These are phyloP conservation scores for Spheniscus mendiculus DNA, from an alignment of 2,113 vertebrate species.

Conservation along the genomic window DNA sequence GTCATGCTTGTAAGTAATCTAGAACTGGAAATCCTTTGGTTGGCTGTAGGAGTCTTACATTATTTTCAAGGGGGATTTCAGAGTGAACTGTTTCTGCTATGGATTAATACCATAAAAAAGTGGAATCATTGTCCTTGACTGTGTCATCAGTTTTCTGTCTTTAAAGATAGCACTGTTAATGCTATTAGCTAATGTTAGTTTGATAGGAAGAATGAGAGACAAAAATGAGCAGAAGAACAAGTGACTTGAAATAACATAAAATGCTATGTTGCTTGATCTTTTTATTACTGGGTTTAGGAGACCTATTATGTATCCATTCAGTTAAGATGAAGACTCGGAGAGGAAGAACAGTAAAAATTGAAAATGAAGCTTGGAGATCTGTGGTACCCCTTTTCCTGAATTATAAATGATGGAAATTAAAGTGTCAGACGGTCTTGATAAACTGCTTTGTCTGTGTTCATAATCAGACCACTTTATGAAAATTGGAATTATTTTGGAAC, in stretches of 20 bases:
- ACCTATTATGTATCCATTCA: not conserved
- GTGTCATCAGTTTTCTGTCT: not conserved
- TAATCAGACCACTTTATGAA: not conserved
- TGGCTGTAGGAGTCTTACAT: not conserved
- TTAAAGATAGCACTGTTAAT: not conserved
- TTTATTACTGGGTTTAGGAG: not conserved
- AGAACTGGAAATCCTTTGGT: not conserved
- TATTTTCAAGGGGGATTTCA: slow-evolving; percentile 4
- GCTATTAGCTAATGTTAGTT: not conserved
- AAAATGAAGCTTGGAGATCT: slow-evolving; percentile 34
- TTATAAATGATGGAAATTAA: slow-evolving; percentile 11
- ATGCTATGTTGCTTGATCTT: not conserved
- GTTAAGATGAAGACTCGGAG: slow-evolving; percentile 3
- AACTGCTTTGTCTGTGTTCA: not conserved
- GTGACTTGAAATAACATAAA: not conserved
- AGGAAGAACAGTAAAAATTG: slow-evolving; percentile 21
- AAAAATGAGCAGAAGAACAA: not conserved
- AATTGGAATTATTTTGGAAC: slow-evolving; percentile 6
- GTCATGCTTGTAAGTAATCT: not conserved
- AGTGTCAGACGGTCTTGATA: not conserved
- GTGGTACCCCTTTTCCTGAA: not conserved
- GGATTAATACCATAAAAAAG: not conserved
- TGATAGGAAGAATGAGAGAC: not conserved
- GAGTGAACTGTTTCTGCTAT: not conserved
- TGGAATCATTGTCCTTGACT: not conserved